These are phyloP conservation scores for Pachyuromys duprasi DNA, from an alignment of 2,797 vertebrate species.

Conservation along the genomic window DNA sequence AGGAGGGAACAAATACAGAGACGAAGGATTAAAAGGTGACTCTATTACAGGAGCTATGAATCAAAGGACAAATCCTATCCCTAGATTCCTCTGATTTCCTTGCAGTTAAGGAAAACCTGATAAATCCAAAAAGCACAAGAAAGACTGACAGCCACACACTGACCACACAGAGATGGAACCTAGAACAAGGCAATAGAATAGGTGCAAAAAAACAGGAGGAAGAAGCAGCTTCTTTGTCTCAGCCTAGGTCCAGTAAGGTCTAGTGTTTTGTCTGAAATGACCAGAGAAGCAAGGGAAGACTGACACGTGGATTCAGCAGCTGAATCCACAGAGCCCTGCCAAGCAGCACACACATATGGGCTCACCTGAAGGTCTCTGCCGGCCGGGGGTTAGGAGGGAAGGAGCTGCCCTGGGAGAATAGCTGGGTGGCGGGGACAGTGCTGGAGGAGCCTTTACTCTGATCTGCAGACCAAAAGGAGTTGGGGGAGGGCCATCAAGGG, in stretches of 20 bases:
- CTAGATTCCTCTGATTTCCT: constrained; percentile 45
- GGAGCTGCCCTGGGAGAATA: constrained; percentile 91
- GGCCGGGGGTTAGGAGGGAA: constrained; percentile 89
- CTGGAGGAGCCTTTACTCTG: constrained; percentile 92
- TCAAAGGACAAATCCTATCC: constrained; percentile 42
- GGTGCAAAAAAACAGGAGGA: not conserved
- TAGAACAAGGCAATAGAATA: constrained; percentile 39
- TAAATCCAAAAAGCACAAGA: constrained; percentile 65
- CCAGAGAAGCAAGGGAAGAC: constrained; percentile 68
- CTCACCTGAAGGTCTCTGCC: constrained; percentile 93
- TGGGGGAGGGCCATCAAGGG: constrained; percentile 66
- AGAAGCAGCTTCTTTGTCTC: constrained; percentile 58
- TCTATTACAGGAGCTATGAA: constrained; percentile 16
- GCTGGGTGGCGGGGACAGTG: constrained; percentile 89
- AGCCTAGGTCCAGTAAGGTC: not conserved
- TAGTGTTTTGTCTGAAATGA: constrained; percentile 57
- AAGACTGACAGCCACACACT: constrained; percentile 63
- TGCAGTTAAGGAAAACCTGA: constrained; percentile 55
- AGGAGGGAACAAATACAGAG: constrained; percentile 32
- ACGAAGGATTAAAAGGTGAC: not conserved
- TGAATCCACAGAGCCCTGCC: constrained; percentile 47
- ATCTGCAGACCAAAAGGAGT: constrained; percentile 85
- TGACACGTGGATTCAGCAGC: constrained; percentile 10
- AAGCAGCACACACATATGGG: constrained; percentile 62
- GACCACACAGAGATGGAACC: constrained; percentile 65